Percentiles rank a stretch among this genome's conserved stretches.
These are phyloP conservation scores for Saccostrea cuccullata DNA, from an alignment of 1,140 invertebrate species.

Conservation along the genomic window DNA sequence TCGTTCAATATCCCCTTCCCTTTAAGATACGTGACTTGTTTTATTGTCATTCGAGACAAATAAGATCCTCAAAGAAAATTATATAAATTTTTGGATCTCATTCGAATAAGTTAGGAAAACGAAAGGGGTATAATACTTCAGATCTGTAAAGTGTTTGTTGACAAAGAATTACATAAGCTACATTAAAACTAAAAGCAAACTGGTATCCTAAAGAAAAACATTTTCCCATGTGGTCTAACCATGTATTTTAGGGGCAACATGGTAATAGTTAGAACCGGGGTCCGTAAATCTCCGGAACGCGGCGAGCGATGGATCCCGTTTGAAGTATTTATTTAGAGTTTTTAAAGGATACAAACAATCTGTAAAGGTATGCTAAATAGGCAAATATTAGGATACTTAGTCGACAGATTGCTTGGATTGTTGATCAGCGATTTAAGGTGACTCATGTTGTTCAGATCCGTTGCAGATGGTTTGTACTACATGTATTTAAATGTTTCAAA, in stretches of 20 bases:
- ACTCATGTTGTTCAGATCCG: neutral
- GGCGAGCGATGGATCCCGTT: neutral
- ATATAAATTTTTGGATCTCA: neutral
- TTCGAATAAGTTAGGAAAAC: neutral
- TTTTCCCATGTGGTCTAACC: neutral
- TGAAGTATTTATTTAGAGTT: constrained; percentile 36
- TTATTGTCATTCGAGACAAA: neutral
- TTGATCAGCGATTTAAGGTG: neutral
- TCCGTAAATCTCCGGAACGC: constrained; percentile 10
- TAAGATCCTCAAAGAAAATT: neutral
- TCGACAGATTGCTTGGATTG: neutral
- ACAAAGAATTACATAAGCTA: neutral
- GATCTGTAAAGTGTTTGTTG: neutral
- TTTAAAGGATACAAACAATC: constrained; percentile 22
- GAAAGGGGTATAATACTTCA: neutral
- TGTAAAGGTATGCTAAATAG: constrained; percentile 12
- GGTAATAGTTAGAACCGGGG: constrained; percentile 11
- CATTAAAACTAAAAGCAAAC: neutral
- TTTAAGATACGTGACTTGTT: neutral
- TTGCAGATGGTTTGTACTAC: neutral
- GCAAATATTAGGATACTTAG: constrained; percentile 25
- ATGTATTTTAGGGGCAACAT: neutral
- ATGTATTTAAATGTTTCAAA: neutral
- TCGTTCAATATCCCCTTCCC: neutral
- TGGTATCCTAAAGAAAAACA: neutral